phyloP scores from a whole-genome alignment of 1,140 invertebrate genomes.

The Aphis craccivora region DNA sequence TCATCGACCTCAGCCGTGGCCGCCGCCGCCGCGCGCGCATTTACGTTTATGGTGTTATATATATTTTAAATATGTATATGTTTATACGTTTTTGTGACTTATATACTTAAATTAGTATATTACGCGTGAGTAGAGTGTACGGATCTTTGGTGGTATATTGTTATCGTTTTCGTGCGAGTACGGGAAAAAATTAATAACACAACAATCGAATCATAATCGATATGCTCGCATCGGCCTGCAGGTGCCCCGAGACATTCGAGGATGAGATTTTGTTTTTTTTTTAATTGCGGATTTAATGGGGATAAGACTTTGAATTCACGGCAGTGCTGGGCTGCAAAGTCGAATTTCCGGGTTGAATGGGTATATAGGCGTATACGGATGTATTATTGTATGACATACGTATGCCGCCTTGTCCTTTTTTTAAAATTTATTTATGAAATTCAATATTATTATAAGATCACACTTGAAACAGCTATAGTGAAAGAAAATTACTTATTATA shows the following conservation, averaged over 20 bases:
- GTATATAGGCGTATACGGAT: no score
- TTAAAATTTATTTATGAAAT: no score
- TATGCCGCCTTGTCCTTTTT: no score
- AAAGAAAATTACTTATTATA: no score
- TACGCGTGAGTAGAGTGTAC: not conserved
- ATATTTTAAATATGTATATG: no score
- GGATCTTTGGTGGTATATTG: not conserved
- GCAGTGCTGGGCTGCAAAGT: not conserved
- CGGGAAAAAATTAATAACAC: not conserved
- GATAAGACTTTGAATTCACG: not conserved
- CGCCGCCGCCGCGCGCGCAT: slow-evolving; percentile 42
- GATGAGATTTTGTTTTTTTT: not conserved
- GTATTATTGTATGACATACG: no score
- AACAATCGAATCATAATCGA: not conserved
- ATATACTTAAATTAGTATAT: not conserved
- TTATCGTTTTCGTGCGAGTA: not conserved
- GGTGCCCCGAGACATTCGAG: not conserved
- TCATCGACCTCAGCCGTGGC: slow-evolving; percentile 47
- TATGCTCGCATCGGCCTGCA: not conserved
- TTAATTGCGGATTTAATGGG: no score
- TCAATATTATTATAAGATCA: no score
- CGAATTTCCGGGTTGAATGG: not conserved
- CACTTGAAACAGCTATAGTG: no score
- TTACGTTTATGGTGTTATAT: slow-evolving; percentile 33
- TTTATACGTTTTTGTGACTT: not conserved